Conservation (phyloP, 1,140 invertebrate genomes). For the Solenopsis fugax region DNA sequence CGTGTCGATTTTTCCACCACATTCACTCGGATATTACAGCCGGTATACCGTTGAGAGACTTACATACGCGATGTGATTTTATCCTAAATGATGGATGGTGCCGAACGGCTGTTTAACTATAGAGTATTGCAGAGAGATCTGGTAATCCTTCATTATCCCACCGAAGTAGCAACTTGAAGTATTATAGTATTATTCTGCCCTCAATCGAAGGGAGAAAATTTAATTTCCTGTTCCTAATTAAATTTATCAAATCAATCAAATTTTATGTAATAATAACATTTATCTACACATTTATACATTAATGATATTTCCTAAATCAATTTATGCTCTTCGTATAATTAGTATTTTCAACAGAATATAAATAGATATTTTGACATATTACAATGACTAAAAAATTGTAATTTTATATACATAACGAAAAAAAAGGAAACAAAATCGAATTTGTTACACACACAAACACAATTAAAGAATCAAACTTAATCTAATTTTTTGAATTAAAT, state of each 20-base stretch:
- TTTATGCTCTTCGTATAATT: background rate
- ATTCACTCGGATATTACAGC: background rate
- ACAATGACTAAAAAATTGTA: background rate
- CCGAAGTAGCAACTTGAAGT: background rate
- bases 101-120: constrained; percentile 1
- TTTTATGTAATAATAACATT: background rate
- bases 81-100: constrained; percentile 57
- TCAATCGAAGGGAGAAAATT: background rate
- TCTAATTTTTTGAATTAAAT: too few relatives aligned
- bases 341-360: background rate
- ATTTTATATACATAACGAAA: background rate
- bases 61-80: constrained; percentile 44
- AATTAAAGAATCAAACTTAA: too few relatives aligned
- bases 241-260: background rate
- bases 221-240: background rate
- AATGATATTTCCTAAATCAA: background rate
- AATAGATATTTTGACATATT: background rate
- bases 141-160: constrained; percentile 30
- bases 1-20: constrained; percentile 36
- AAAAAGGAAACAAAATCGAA: background rate
- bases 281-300: background rate
- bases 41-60: background rate
- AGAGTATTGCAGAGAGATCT: background rate
- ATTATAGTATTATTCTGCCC: background rate
- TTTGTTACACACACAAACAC: background rate